These are phyloP conservation scores for Heliconius melpomene DNA, from an alignment of 1,140 invertebrate species.

Conservation along the genomic window DNA sequence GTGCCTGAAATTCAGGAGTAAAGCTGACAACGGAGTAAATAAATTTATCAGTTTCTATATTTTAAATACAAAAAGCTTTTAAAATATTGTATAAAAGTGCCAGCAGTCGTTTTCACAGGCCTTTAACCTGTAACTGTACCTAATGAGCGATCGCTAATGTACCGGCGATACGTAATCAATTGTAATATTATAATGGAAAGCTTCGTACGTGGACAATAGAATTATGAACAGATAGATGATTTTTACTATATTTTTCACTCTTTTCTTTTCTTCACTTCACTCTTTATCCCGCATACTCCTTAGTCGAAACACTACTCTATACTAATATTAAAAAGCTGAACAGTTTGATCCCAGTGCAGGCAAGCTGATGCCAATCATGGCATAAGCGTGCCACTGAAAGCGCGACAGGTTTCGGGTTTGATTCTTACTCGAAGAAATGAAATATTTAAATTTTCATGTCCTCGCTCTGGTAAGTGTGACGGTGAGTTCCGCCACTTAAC, in stretches of 20 bases:
- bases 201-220: neutral
- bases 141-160: conserved; percentile 9
- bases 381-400: too few relatives aligned
- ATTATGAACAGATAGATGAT: neutral
- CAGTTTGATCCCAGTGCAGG: too few relatives aligned
- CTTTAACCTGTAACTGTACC: conserved; percentile 14
- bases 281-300: neutral
- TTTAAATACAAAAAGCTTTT: neutral
- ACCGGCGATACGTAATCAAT: conserved; percentile 3
- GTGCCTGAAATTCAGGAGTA: too few relatives aligned
- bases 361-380: too few relatives aligned
- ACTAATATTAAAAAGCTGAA: too few relatives aligned
- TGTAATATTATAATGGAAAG: conserved; percentile 1
- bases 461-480: too few relatives aligned
- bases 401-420: too few relatives aligned
- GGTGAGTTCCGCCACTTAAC: too few relatives aligned
- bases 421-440: too few relatives aligned
- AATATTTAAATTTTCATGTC: too few relatives aligned
- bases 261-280: neutral
- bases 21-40: too few relatives aligned
- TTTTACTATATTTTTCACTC: neutral
- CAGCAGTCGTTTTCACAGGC: conserved; percentile 2
- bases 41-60: too few relatives aligned
- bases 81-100: neutral
- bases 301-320: neutral